Conservation (phyloP, 2,888 invertebrate genomes). For the Drosophila macrospina region DNA sequence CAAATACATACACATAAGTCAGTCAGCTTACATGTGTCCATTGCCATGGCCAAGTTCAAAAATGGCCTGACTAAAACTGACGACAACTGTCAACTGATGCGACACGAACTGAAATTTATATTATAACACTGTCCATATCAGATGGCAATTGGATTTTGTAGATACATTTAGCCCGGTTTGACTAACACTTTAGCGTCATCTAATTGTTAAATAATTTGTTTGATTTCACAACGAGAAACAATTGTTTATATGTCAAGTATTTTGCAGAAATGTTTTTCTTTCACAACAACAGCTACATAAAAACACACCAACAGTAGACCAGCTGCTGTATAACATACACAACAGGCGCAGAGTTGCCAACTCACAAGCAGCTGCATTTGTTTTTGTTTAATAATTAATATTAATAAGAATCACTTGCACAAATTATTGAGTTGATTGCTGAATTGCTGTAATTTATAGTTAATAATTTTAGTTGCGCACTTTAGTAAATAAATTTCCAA, state of each 20-base stretch:
- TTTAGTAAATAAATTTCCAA: not conserved
- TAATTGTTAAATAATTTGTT: slow-evolving; percentile 47
- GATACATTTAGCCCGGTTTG: slow-evolving; percentile 11
- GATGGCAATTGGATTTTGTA: slow-evolving; percentile 11
- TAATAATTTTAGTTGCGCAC: slow-evolving; percentile 1
- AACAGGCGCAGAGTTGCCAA: slow-evolving; percentile 56
- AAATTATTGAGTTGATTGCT: slow-evolving; percentile 4
- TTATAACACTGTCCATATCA: slow-evolving; percentile 29
- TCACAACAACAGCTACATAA: slow-evolving; percentile 51
- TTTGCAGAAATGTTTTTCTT: slow-evolving; percentile 53
- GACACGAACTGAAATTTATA: slow-evolving; percentile 29
- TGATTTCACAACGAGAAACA: slow-evolving; percentile 55
- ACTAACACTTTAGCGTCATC: slow-evolving; percentile 27
- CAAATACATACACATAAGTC: slow-evolving; percentile 37
- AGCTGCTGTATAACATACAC: slow-evolving; percentile 51
- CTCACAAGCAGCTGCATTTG: not conserved
- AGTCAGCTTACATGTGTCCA: slow-evolving; percentile 41
- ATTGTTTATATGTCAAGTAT: slow-evolving; percentile 48
- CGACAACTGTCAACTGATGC: slow-evolving; percentile 9
- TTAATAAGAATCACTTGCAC: not conserved
- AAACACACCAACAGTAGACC: slow-evolving; percentile 27
- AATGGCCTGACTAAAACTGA: slow-evolving; percentile 47
- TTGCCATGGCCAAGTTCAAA: slow-evolving; percentile 73
- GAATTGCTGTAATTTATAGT: not conserved
- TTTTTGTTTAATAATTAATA: slow-evolving; percentile 4